Evolutionary conservation across 2,797 vertebrate genomes (phyloP).

Genomic region (Premnoplex brunnescens): DNA sequence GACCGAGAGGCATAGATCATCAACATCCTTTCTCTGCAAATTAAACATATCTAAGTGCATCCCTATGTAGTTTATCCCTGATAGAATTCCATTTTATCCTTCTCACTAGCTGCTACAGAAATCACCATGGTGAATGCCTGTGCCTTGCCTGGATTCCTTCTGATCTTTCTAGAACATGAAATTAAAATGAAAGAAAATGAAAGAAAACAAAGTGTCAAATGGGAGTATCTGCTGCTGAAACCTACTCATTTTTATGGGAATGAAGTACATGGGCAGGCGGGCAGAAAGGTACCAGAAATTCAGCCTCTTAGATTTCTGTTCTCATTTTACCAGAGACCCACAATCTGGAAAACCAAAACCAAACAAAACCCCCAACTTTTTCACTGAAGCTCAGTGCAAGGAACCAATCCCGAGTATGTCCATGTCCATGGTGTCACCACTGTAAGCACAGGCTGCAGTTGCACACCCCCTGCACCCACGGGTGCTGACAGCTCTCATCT

Average conservation of each 20-base stretch:
- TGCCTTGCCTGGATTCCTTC: background rate
- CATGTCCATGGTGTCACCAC: accelerated
- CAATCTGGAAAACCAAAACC: accelerated
- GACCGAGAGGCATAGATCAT: background rate
- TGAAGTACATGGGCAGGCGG: background rate
- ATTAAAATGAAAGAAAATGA: background rate
- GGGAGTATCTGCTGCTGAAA: background rate
- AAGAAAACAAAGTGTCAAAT: background rate
- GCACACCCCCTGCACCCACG: accelerated
- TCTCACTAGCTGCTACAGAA: background rate
- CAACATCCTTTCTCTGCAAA: background rate
- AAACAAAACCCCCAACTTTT: background rate
- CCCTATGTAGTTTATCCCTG: background rate
- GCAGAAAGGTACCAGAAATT: background rate
- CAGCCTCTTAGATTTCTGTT: background rate
- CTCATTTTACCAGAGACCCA: background rate
- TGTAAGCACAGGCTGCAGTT: background rate
- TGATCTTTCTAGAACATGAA: background rate
- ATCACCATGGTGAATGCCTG: background rate
- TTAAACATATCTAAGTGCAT: background rate
- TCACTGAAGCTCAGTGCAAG: background rate
- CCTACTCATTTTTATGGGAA: background rate
- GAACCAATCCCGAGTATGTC: background rate
- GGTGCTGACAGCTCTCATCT: background rate
- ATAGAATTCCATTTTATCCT: background rate